phyloP scores from a whole-genome alignment of 2,888 invertebrate species.

The Lydus trimaculatus region DNA sequence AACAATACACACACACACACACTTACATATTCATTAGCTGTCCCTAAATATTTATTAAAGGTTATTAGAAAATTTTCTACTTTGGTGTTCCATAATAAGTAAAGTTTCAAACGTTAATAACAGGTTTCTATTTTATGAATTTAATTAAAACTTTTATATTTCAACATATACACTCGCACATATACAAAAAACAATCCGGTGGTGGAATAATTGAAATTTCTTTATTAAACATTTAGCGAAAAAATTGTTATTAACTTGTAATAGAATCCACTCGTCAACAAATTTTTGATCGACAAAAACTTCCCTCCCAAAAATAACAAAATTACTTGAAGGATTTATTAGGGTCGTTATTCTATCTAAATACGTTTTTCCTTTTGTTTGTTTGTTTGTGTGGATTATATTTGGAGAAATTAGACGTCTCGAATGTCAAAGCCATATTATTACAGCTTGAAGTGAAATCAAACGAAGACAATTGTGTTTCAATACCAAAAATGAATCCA shows the following conservation, averaged over 20 bases:
- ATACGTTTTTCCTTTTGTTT: too few relatives aligned
- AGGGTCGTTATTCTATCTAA: too few relatives aligned
- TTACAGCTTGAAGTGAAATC: neutral
- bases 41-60: neutral
- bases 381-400: too few relatives aligned
- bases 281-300: neutral
- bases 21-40: neutral
- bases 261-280: too few relatives aligned
- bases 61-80: conserved; percentile 2
- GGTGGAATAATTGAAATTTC: neutral
- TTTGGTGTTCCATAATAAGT: conserved; percentile 43
- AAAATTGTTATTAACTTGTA: too few relatives aligned
- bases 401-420: neutral
- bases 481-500: neutral
- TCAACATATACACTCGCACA: neutral
- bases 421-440: neutral
- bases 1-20: conserved; percentile 4
- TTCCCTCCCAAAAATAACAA: neutral
- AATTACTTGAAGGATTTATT: neutral
- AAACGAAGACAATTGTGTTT: neutral
- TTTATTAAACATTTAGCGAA: too few relatives aligned
- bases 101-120: conserved; percentile 12
- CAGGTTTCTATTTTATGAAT: conserved; percentile 7
- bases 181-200: neutral
- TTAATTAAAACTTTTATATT: conserved; percentile 9